Base-by-base conservation (phyloP, 2,113 vertebrate species). In the Marmota monax region DNA sequence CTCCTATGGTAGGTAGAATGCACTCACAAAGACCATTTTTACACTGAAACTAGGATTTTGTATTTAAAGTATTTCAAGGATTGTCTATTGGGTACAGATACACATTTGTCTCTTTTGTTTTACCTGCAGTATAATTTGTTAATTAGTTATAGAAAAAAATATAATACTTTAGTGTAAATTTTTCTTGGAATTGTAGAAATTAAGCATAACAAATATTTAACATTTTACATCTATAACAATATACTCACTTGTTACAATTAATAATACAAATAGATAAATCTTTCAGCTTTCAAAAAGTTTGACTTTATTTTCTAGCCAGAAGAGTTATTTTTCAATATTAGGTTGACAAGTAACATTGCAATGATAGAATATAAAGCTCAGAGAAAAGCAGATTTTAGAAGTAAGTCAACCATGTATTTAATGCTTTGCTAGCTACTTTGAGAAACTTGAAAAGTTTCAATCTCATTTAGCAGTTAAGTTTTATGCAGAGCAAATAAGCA, bases 171-270 rank as follows among this genome's bases (percentile, higher is more conserved):
- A 63, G 23, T 95, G 83, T 13, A 76, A 77, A 29, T 25, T 94
- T 87, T 63, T 2, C 56, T 94, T 96, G 72, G 56, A 76, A 88
- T 51, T 90, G 3, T 42, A 77, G 48, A 93, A 72, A 92, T 79
- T 67, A 84, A 84, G 37, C 32, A 25, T 11, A 90, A n/a, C 7
- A 90, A 80, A 27, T 5, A 90, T 63, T 83, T 70, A n/a, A 25
- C 48, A 83, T 93, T 90, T 90, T 65, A 53, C 20, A 37, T 56
- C 1, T 74, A n/a, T 58, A 76, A 69, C 51, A 78, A 92, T 37
- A 51, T 11, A 45, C 48, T 63, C 4, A 79, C 56, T 73, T 56
- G 84, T 90, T 90, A 61, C 3, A 70, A 22, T 91, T 92, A 93
- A n/a, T 84, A 48, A 82, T 56, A 3, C 18, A 84, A 88, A 67